phyloP scores from a whole-genome alignment of 2,888 invertebrate genomes.

The Lamellibrachia satsuma region DNA sequence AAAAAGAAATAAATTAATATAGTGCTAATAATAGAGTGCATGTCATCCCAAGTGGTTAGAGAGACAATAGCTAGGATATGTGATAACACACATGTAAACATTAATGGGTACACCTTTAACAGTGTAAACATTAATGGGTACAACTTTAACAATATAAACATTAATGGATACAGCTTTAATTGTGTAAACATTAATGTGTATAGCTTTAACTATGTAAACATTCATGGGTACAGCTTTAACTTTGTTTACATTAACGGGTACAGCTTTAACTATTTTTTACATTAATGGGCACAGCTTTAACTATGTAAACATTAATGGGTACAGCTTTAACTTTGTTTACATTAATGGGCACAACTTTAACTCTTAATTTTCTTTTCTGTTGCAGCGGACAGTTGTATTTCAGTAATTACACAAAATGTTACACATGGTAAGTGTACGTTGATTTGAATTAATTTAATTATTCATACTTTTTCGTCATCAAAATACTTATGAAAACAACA shows the following conservation, averaged over 20 bases:
- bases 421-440: not conserved
- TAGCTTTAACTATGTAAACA: not conserved
- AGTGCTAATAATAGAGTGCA: not conserved
- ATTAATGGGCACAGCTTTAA: not conserved
- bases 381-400: not conserved
- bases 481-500: not conserved
- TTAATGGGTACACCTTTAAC: no score
- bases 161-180: no score
- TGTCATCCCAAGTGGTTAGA: not conserved
- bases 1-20: not conserved
- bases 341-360: not conserved
- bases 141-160: no score
- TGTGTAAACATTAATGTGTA: no score
- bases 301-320: not conserved
- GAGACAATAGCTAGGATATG: no score
- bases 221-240: no score
- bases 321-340: not conserved
- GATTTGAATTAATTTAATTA: not conserved
- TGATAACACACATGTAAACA: no score
- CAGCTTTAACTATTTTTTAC: not conserved
- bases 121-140: not conserved
- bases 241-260: no score
- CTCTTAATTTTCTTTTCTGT: not conserved
- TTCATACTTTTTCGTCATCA: not conserved
- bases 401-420: constrained; percentile 17